Base-by-base conservation (phyloP, 2,113 vertebrate species). In the Craseonycteris thonglongyai region DNA sequence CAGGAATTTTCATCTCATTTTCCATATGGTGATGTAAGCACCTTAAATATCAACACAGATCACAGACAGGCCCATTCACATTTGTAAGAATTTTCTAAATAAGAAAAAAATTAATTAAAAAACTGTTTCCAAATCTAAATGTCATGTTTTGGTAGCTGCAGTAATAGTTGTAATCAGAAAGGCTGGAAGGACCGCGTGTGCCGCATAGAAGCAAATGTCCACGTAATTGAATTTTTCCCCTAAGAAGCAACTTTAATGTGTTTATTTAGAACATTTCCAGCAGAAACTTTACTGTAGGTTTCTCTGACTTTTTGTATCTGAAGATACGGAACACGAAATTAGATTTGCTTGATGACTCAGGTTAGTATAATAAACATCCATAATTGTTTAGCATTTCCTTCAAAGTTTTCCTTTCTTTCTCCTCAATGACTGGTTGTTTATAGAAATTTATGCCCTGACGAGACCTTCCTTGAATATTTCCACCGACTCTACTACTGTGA, bases 11-110 rank as follows among this genome's bases (percentile, higher is more conserved):
- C 93, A 97, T 97, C 93, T 96, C 92, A 2, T 91, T 97, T 97
- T 97, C 97, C 97, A 97, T 97, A 97, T 97, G 96, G 96, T 97
- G 97, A 96, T 96, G 68, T 95, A 96, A 97, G 93, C 95, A 97
- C 95, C 97, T 97, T 97, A 97, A 97, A 97, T 97, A 97, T 97
- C 97, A 97, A 97, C 93, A 97, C 87, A 94, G 96, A 95, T 96
- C 95, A 96, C 94, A 97, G 95, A 93, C 90, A 97, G 88, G 51
- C 91, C 94, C 94, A 97, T 97, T 97, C 96, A 97, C 91, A 97
- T 97, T 95, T 92, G 88, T 80, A 95, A 92, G 95, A 94, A 95
- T 93, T 93, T 95, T 96, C 96, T 96, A 97, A 97, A 97, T 97
- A 97, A 96, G 94, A 96, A 96, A 80, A 80, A 97, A 97, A 96